Evolutionary conservation across 2,797 vertebrate species (phyloP).

Genomic region (Craterocephalus amniculus): DNA sequence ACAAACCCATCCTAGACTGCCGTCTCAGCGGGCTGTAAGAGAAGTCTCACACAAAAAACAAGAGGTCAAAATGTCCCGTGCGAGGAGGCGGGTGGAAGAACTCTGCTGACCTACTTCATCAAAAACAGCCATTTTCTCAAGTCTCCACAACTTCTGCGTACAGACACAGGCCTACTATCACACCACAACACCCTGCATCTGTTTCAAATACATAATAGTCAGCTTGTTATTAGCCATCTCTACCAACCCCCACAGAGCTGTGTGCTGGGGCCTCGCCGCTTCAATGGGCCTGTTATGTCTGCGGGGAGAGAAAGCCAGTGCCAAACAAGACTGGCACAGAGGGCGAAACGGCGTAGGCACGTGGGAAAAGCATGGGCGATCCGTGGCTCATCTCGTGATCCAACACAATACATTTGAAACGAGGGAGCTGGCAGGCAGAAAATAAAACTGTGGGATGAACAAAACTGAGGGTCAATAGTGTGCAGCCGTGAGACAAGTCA

Average conservation of each 20-base stretch:
- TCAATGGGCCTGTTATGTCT: constrained; percentile 72
- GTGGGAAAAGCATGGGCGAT: constrained; percentile 75
- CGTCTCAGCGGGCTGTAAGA: constrained; percentile 51
- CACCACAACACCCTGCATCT: constrained; percentile 65
- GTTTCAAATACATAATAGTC: constrained; percentile 67
- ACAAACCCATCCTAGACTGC: constrained; percentile 11
- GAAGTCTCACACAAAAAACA: constrained; percentile 57
- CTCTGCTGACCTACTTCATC: constrained; percentile 73
- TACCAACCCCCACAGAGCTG: constrained; percentile 52
- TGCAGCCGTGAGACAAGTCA: constrained; percentile 5
- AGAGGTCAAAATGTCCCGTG: constrained; percentile 64
- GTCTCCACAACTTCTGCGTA: constrained; percentile 45
- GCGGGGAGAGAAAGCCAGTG: constrained; percentile 47
- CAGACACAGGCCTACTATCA: constrained; percentile 62
- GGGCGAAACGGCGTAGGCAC: constrained; percentile 68
- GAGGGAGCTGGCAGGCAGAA: constrained; percentile 31
- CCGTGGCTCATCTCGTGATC: constrained; percentile 62
- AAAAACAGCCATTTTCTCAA: constrained; percentile 71
- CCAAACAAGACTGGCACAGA: constrained; percentile 75
- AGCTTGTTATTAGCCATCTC: constrained; percentile 62
- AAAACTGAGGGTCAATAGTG: constrained; percentile 4
- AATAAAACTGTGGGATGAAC: constrained; percentile 35
- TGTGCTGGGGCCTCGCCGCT: constrained; percentile 50
- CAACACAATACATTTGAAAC: constrained; percentile 55
- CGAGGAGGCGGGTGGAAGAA: constrained; percentile 54